Conservation (phyloP, 2,888 invertebrate species). For the Campopleginae sp. region DNA sequence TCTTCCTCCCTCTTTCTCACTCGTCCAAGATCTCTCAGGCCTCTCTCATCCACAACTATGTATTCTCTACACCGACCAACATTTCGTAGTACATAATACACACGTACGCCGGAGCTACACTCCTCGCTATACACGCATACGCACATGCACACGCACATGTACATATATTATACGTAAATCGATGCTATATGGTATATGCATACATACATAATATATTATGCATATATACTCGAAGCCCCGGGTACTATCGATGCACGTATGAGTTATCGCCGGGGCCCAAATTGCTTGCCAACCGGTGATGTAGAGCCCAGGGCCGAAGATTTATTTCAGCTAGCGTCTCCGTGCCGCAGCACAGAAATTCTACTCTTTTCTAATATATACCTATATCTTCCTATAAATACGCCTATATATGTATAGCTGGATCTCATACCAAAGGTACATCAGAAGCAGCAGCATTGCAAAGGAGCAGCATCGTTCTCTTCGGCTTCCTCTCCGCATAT, state of each 20-base stretch:
- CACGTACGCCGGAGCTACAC: background rate
- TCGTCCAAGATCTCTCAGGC: constrained; percentile 41
- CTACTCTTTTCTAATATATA: constrained; percentile 46
- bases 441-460: constrained; percentile 67
- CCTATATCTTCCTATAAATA: background rate
- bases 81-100: constrained; percentile 55
- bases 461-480: constrained; percentile 48
- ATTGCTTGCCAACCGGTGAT: constrained; percentile 84
- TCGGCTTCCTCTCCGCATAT: constrained; percentile 49
- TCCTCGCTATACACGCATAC: background rate
- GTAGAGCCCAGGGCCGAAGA: constrained; percentile 82
- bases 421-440: constrained; percentile 33
- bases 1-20: constrained; percentile 48
- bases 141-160: constrained; percentile 17
- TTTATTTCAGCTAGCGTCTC: constrained; percentile 78
- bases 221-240: constrained; percentile 71
- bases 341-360: constrained; percentile 64
- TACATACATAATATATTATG: constrained; percentile 76
- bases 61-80: constrained; percentile 51
- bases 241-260: constrained; percentile 83
- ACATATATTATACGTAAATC: constrained; percentile 57
- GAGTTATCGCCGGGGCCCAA: constrained; percentile 83
- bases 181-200: constrained; percentile 58
- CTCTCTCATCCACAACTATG: constrained; percentile 43
- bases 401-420: constrained; percentile 26